These are phyloP conservation scores for Origma solitaria DNA, from an alignment of 2,113 vertebrate species.

Conservation along the genomic window DNA sequence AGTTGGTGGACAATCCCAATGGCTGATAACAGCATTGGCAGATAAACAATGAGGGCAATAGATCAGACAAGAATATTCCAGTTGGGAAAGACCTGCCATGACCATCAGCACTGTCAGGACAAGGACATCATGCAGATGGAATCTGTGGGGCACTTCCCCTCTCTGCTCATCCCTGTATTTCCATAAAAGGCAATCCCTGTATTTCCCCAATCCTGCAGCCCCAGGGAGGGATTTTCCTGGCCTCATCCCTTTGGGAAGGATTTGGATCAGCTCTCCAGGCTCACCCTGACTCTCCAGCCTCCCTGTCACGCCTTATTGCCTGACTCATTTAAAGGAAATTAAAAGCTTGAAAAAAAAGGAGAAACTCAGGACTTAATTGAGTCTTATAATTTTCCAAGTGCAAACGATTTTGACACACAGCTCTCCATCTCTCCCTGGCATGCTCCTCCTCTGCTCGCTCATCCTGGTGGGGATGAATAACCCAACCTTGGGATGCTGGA, in stretches of 20 bases:
- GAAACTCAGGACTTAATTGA: conserved; percentile 19
- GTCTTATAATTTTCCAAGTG: background rate
- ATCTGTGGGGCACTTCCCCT: background rate
- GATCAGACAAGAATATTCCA: background rate
- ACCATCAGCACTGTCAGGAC: background rate
- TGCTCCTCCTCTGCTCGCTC: background rate
- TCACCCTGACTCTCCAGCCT: background rate
- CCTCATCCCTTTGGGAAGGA: background rate
- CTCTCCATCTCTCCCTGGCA: background rate
- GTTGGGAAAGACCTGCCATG: background rate
- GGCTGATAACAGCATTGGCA: background rate
- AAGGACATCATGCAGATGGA: rapidly evolving
- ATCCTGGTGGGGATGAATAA: rapidly evolving
- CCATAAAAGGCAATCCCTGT: background rate
- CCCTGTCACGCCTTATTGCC: background rate
- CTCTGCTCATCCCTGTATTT: background rate
- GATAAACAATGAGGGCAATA: background rate
- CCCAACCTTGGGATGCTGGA: background rate
- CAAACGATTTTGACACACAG: background rate
- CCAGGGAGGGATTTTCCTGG: background rate
- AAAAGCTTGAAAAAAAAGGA: background rate
- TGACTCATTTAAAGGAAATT: conserved; percentile 34
- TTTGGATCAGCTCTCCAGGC: background rate
- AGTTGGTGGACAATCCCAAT: background rate
- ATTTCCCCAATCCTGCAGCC: background rate